Evolutionary conservation across 1,140 invertebrate species (phyloP).

Genomic region (Watersipora subatra): DNA sequence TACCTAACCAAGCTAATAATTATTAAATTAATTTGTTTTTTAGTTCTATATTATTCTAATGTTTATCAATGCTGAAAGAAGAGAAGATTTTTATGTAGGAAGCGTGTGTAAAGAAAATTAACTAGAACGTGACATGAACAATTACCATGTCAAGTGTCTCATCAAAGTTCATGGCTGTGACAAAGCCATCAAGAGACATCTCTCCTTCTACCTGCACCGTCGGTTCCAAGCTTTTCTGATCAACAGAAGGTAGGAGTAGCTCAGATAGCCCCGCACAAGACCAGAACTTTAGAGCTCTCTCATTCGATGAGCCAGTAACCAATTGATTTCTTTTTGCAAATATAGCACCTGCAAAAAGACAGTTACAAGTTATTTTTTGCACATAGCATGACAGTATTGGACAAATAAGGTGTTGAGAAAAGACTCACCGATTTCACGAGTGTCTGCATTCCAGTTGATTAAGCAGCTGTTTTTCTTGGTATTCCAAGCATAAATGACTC

Average conservation of each 20-base stretch:
- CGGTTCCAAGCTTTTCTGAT: constrained; percentile 10
- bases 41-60: too few relatives aligned
- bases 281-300: constrained; percentile 24
- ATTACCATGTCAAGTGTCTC: constrained; percentile 35
- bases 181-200: constrained; percentile 32
- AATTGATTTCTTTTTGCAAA: constrained; percentile 20
- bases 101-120: too few relatives aligned
- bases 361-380: not conserved
- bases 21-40: too few relatives aligned
- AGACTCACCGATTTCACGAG: constrained; percentile 29
- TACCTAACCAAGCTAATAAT: too few relatives aligned
- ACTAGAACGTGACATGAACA: too few relatives aligned
- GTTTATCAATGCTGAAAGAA: too few relatives aligned
- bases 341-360: constrained; percentile 12
- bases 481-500: constrained; percentile 36
- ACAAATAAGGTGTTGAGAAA: not conserved
- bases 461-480: constrained; percentile 34
- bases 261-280: constrained; percentile 23
- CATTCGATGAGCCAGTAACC: constrained; percentile 24
- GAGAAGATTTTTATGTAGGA: too few relatives aligned
- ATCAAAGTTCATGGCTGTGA: constrained; percentile 32
- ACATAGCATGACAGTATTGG: too few relatives aligned
- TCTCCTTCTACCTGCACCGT: constrained; percentile 36
- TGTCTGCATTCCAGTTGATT: constrained; percentile 38
- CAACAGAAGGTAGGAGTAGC: constrained; percentile 19